Percentiles rank a stretch among this genome's conserved stretches.
phyloP scores from a whole-genome alignment of 2,797 vertebrate genomes.

The Acropternis orthonyx region DNA sequence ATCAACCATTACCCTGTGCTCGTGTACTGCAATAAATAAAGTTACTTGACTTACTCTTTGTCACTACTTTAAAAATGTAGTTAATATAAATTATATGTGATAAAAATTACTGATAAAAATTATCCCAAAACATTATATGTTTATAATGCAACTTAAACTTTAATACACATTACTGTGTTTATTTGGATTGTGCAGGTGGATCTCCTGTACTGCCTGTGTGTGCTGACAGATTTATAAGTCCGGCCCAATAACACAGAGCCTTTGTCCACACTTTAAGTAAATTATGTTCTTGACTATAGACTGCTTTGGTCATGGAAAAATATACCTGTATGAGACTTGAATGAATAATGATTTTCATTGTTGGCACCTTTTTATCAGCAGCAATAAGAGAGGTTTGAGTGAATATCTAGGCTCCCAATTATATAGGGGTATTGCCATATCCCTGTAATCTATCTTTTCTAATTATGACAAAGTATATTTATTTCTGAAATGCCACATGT shows the following conservation, averaged over 20 bases:
- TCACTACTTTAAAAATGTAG: not conserved
- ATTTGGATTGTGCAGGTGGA: constrained; percentile 19
- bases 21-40: not conserved
- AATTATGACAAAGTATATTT: not conserved
- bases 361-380: not conserved
- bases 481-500: not conserved
- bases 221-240: not conserved
- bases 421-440: not conserved
- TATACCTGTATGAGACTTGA: not conserved
- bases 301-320: constrained; percentile 45
- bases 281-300: not conserved
- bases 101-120: not conserved
- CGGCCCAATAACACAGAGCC: not conserved
- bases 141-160: not conserved
- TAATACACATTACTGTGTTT: fast-evolving
- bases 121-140: not conserved
- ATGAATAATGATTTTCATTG: not conserved
- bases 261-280: not conserved
- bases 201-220: not conserved
- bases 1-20: not conserved
- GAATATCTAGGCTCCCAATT: not conserved
- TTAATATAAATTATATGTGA: not conserved
- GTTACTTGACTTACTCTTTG: not conserved
- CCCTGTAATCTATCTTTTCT: not conserved
- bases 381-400: not conserved